Conservation (phyloP, 2,888 invertebrate species). For the Melikaiella ostensackeni region DNA sequence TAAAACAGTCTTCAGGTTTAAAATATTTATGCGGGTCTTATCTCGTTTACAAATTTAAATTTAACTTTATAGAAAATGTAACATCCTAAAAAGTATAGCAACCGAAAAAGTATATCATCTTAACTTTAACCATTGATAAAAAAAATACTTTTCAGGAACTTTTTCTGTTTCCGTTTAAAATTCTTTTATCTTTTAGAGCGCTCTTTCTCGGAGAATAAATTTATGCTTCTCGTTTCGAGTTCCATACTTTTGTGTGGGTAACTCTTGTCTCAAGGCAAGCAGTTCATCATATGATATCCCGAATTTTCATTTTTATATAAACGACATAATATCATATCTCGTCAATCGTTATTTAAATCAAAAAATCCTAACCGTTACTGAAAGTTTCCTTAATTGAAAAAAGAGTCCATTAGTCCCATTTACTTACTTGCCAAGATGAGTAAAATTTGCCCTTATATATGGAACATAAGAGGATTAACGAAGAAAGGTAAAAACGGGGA, state of each 20-base stretch:
- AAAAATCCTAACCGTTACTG: neutral
- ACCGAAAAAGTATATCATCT: too few relatives aligned
- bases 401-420: neutral
- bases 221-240: neutral
- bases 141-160: neutral
- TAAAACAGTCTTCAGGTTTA: neutral
- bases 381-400: neutral
- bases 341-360: neutral
- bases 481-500: neutral
- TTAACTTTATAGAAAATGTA: neutral
- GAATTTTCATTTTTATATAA: neutral
- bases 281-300: neutral
- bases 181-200: too few relatives aligned
- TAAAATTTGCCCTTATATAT: neutral
- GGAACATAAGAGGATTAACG: neutral
- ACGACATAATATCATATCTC: neutral
- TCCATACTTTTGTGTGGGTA: neutral
- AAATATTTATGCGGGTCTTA: conserved; percentile 6
- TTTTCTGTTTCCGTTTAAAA: neutral
- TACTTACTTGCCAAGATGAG: neutral
- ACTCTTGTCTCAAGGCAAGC: neutral
- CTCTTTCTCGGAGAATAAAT: neutral
- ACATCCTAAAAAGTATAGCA: too few relatives aligned
- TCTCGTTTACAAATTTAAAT: neutral
- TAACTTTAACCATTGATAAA: neutral